Evolutionary conservation across 2,888 invertebrate species (phyloP), one percentile per base, ranked within the genome.

Genomic region (Alviniconcha strummeri): DNA sequence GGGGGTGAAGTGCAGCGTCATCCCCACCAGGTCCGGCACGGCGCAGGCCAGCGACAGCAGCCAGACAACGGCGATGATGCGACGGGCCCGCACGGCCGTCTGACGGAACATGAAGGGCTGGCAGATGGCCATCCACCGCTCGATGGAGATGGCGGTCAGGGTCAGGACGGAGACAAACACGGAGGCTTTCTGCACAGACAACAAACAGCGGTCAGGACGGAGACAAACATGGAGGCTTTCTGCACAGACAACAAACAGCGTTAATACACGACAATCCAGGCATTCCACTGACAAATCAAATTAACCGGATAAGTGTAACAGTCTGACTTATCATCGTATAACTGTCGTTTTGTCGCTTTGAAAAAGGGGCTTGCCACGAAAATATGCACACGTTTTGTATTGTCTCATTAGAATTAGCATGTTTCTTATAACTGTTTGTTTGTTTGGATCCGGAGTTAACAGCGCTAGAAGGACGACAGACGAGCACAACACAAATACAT

Each of bases 61-160:
- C 98, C 98, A 98, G 88, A 98, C 97, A 86, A 96, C 94, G 78
- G 96, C 94, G 87, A 97, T 97, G 80, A 96, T 96, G 0, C 96
- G 96, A 94, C 96, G 96, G 60, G 97, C 97, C 78, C 97, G 95
- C 67, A 96, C 95, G 0, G 97, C 96, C 17, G 97, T 97, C 17
- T 97, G 97, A 93, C 96, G 97, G 95, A 97, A 97, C 94, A 96
- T 96, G 60, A 98, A 95, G 6, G 98, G 98, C 93, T 96, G 96
- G 94, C 97, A 98, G 93, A 98, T 98, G 88, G 98, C 98, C 94
- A 98, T 97, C 97, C 97, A 98, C 89, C 98, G 96, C 94, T 98
- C 98, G 90, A 98, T 95, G 0, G 98, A 97, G 94, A 98, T 98
- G 94, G 97, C 97, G 17, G 97, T 97, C 91, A 98, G 95, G 5